Evolutionary conservation across 2,888 invertebrate species (phyloP).

Genomic region (Azorinus chamasolen): DNA sequence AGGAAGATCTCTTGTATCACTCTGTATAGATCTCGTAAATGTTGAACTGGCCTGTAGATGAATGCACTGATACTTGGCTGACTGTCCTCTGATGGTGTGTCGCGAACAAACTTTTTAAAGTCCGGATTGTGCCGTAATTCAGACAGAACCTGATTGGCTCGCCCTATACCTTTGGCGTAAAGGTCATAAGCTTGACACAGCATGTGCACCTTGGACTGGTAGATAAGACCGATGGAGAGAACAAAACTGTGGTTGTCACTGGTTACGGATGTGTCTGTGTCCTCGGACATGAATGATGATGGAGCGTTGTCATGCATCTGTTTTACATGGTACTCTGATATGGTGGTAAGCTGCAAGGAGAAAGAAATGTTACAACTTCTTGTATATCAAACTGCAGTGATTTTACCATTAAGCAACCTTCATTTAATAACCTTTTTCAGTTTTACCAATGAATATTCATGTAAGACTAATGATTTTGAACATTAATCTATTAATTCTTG

Average conservation of each 20-base stretch:
- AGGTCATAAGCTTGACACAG: slow-evolving; percentile 82
- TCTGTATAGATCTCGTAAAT: slow-evolving; percentile 79
- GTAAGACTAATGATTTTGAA: too few species aligned
- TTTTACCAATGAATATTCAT: too few species aligned
- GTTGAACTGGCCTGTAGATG: slow-evolving; percentile 79
- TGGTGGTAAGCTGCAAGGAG: slow-evolving; percentile 75
- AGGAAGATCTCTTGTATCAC: slow-evolving; percentile 76
- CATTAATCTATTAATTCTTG: too few species aligned
- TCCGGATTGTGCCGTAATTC: slow-evolving; percentile 76
- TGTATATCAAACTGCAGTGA: too few species aligned
- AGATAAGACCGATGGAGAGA: slow-evolving; percentile 79
- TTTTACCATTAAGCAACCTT: too few species aligned
- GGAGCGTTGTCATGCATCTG: slow-evolving; percentile 82
- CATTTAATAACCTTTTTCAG: too few species aligned
- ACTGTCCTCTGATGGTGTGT: slow-evolving; percentile 65
- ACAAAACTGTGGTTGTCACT: slow-evolving; percentile 74
- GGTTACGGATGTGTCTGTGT: slow-evolving; percentile 72
- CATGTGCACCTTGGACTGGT: slow-evolving; percentile 78
- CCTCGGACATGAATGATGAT: slow-evolving; percentile 76
- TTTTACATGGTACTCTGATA: slow-evolving; percentile 82
- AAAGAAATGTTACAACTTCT: background rate
- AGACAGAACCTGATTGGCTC: slow-evolving; percentile 74
- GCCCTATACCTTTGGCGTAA: slow-evolving; percentile 81
- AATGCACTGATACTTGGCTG: slow-evolving; percentile 80
- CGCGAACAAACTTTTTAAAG: slow-evolving; percentile 79